Conservation (phyloP, 2,888 invertebrate genomes). For the Zele albiditarsus region DNA sequence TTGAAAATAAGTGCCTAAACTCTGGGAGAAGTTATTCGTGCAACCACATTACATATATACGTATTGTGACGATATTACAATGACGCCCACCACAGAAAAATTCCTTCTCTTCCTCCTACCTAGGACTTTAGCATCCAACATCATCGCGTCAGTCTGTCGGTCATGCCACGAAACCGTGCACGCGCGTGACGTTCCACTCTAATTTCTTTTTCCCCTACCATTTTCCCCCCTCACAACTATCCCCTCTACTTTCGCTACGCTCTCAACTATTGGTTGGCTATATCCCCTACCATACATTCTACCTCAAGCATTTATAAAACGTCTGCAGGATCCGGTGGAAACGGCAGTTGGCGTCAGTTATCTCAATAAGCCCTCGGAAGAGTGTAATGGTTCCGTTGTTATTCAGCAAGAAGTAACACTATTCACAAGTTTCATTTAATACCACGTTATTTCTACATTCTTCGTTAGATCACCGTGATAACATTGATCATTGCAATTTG, state of each 20-base stretch:
- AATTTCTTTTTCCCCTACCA: neutral
- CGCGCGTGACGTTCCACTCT: neutral
- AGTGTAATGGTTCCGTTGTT: neutral
- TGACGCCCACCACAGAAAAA: neutral
- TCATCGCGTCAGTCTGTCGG: neutral
- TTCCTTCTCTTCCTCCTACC: neutral
- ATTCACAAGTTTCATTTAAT: too few relatives aligned
- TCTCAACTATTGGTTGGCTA: neutral
- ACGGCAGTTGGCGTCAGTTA: neutral
- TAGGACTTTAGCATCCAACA: neutral
- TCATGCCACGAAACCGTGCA: neutral
- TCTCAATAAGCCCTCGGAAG: neutral
- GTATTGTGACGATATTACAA: neutral
- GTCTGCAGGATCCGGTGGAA: neutral
- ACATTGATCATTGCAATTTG: too few relatives aligned
- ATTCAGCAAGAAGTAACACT: neutral
- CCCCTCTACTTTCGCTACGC: neutral
- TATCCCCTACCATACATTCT: neutral
- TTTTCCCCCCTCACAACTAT: neutral
- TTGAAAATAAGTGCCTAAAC: neutral
- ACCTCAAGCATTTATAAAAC: neutral
- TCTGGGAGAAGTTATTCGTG: neutral
- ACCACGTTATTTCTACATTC: too few relatives aligned
- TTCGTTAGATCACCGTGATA: too few relatives aligned
- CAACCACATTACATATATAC: neutral